Evolutionary conservation across 30 jellyfish, hydroid and myxozoan genomes (phyloP).

Genomic region (Turritopsis dohrnii): DNA sequence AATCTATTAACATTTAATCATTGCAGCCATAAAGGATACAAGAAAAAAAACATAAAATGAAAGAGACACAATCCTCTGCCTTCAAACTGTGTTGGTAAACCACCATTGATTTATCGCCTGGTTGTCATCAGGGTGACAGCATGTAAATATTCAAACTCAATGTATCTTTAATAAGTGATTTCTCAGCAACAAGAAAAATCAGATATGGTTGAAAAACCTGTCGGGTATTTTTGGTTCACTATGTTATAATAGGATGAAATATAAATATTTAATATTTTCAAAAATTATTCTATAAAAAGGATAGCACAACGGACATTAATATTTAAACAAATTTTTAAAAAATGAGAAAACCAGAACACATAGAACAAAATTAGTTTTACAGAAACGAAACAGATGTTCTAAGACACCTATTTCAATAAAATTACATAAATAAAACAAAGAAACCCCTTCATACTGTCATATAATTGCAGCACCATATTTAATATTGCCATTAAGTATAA

Average conservation of each 20-base stretch:
- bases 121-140: too few species aligned
- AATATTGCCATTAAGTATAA: not conserved
- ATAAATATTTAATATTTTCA: too few species aligned
- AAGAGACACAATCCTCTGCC: too few species aligned
- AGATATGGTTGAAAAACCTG: not conserved
- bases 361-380: too few species aligned
- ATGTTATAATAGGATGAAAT: not conserved
- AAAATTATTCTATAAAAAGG: not conserved
- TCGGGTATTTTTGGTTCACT: not conserved
- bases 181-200: not conserved
- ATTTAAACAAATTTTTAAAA: not conserved
- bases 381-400: too few species aligned
- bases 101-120: too few species aligned
- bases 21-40: too few species aligned
- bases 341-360: not conserved
- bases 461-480: not conserved
- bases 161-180: not conserved
- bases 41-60: too few species aligned
- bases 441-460: not conserved
- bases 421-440: not conserved
- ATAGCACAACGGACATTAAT: not conserved
- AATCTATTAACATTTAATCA: too few species aligned
- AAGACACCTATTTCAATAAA: too few species aligned
- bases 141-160: too few species aligned
- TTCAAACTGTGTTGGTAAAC: too few species aligned